Percentiles rank a stretch among this genome's conserved stretches.
These are phyloP conservation scores for Epiblema foenella DNA, from an alignment of 2,888 invertebrate genomes.

Conservation along the genomic window DNA sequence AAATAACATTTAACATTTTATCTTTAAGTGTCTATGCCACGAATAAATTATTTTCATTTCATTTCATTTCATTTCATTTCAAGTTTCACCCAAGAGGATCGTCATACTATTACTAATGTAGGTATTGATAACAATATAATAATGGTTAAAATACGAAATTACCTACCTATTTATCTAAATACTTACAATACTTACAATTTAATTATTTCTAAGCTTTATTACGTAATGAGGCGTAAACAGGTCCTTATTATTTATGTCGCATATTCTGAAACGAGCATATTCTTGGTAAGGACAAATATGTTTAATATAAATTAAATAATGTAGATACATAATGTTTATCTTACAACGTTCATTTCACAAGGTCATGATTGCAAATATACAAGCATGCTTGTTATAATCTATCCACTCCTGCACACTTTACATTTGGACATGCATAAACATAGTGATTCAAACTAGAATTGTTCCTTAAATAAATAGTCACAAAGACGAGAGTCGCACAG, in stretches of 20 bases:
- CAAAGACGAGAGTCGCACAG: not conserved
- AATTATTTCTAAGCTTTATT: not conserved
- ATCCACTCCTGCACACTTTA: conserved; percentile 22
- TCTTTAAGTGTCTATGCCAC: no score
- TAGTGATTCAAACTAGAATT: not conserved
- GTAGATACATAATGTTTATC: not conserved
- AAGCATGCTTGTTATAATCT: conserved; percentile 13
- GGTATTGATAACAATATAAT: no score
- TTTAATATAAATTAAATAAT: not conserved
- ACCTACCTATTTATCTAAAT: no score
- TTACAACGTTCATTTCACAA: not conserved
- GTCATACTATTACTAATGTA: no score
- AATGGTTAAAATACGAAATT: no score
- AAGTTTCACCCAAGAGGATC: no score
- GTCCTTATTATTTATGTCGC: not conserved
- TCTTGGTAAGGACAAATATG: not conserved
- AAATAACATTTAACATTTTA: no score
- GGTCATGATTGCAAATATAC: conserved; percentile 4
- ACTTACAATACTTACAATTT: no score
- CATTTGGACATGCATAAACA: conserved; percentile 29
- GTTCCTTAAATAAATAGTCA: not conserved
- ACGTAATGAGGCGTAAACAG: not conserved
- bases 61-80: no score
- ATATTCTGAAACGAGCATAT: not conserved
- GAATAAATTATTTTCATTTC: no score